Evolutionary conservation across 2,113 vertebrate genomes (phyloP), one percentile per base, ranked within the genome.

Genomic region (Dunckerocampus dactyliophorus): DNA sequence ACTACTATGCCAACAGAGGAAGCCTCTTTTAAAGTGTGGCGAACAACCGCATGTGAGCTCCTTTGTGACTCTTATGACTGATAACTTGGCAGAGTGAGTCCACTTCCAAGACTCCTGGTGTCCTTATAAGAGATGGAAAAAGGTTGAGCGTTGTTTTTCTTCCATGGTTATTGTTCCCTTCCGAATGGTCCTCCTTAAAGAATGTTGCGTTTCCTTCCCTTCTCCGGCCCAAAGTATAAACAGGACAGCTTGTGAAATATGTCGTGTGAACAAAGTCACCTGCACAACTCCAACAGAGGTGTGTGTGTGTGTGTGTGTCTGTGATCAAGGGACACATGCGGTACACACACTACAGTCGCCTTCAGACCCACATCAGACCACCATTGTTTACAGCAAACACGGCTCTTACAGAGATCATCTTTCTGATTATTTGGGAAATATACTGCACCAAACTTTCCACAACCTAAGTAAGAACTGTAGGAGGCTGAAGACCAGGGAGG

Each of bases 171-270:
- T 89, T 87, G 83, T 88, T 87, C 82, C 74, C 76, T 21, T 76
- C 69, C 65, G 71, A 86, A 83, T 77, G 55, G 60, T 67, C 63
- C 84, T 72, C 68, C 85, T 53, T 60, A 85, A 85, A 85, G 83
- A 89, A 89, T 89, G 87, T 37, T 24, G 58, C 10, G 59, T 82
- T 88, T 89, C 85, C 89, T 88, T 85, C 83, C 84, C 77, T 63
- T 74, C 56, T 80, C 67, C 59, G 52, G 66, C 69, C 20, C 57
- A 17, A 59, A 46, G 20, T 37, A 56, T 64, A 80, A 80, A 79
- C 81, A 84, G 71, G 67, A 81, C 78, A 59, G 59, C 52, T 61
- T 37, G 9, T 67, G 68, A 82, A 84, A 84, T 71, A 69, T 64
- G 55, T 75, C 58, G 69, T 59, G 58, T 69, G 72, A 78, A 75